phyloP scores from a whole-genome alignment of 2,113 vertebrate genomes.

The Triplophysa rosa region DNA sequence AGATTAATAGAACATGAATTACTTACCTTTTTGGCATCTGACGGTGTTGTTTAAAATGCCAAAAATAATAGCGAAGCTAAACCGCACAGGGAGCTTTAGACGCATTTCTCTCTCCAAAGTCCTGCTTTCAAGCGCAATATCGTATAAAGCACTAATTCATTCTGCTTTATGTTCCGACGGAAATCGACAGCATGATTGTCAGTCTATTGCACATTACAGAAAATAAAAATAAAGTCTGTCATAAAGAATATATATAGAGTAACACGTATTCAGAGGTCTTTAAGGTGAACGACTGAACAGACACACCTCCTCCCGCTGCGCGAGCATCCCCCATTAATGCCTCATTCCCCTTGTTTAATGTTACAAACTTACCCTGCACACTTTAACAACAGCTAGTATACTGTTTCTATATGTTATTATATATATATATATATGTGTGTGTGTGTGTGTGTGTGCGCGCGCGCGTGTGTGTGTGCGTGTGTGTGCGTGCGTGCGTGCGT shows the following conservation, averaged over 20 bases:
- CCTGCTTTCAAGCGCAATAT: not conserved
- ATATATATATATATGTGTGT: too few relatives aligned
- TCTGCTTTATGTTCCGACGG: not conserved
- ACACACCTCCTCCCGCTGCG: conserved; percentile 20
- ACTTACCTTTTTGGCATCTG: conserved; percentile 21
- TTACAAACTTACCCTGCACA: not conserved
- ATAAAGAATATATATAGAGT: not conserved
- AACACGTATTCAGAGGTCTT: not conserved
- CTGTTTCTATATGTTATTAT: too few relatives aligned
- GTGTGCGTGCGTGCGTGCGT: too few relatives aligned
- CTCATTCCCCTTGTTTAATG: not conserved
- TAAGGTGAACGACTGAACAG: not conserved
- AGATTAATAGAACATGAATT: not conserved
- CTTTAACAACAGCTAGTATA: not conserved
- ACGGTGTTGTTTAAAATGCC: conserved; percentile 6
- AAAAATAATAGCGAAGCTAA: conserved; percentile 4
- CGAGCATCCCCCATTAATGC: conserved; percentile 15
- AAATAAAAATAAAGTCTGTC: not conserved
- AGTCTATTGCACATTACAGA: not conserved
- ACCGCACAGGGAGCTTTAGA: not conserved
- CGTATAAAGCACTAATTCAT: not conserved
- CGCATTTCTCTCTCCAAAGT: conserved; percentile 7
- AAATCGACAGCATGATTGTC: not conserved
- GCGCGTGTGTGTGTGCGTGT: too few relatives aligned
- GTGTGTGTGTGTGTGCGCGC: too few relatives aligned